phyloP scores from a whole-genome alignment of 2,797 vertebrate genomes.

The Bradypodion ventrale region DNA sequence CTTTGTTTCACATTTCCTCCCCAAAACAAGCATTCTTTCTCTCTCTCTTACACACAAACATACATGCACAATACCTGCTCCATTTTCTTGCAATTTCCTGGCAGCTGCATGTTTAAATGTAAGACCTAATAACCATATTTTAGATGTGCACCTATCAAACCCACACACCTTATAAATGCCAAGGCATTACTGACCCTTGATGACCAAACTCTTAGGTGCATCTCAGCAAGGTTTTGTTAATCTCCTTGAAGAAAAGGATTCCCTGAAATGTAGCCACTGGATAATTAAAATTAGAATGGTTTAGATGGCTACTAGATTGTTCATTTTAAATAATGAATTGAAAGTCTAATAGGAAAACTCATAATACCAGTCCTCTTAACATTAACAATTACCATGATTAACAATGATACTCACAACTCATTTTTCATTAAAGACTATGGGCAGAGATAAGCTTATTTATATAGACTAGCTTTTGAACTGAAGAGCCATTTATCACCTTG shows the following conservation, averaged over 20 bases:
- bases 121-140: slow-evolving; percentile 4
- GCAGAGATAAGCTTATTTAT: slow-evolving; percentile 92
- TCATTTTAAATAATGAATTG: slow-evolving; percentile 79
- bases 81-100: not conserved
- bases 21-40: too few relatives aligned
- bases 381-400: slow-evolving; percentile 94
- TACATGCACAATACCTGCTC: not conserved
- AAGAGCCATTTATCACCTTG: slow-evolving; percentile 87
- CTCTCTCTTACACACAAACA: not conserved
- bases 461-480: slow-evolving; percentile 87
- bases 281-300: slow-evolving; percentile 74
- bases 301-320: slow-evolving; percentile 69
- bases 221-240: slow-evolving; percentile 44
- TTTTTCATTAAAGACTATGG: slow-evolving; percentile 88
- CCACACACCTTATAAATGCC: not conserved
- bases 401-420: slow-evolving; percentile 91
- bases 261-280: slow-evolving; percentile 53
- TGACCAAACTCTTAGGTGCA: slow-evolving; percentile 27
- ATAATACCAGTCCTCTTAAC: slow-evolving; percentile 86
- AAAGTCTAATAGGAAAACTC: slow-evolving; percentile 87
- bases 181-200: not conserved
- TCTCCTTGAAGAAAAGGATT: slow-evolving; percentile 49
- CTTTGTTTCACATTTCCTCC: not conserved
- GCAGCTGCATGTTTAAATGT: not conserved
- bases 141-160: not conserved